Percentiles rank a stretch among this genome's conserved stretches.
Conservation (phyloP, 2,113 vertebrate species). For the Sarotherodon lohbergeri region DNA sequence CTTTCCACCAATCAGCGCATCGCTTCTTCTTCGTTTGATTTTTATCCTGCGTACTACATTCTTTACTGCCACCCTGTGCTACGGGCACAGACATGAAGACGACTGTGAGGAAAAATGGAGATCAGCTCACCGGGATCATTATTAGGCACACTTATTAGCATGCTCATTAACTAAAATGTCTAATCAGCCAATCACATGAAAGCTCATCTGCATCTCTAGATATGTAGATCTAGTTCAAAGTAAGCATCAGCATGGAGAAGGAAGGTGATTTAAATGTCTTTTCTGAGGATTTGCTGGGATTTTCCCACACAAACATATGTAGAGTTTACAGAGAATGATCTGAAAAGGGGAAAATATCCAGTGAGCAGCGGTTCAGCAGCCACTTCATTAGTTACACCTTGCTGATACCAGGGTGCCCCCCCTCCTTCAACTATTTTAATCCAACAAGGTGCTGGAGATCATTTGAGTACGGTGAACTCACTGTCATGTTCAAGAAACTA, state of each 20-base stretch:
- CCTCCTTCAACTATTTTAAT: no score
- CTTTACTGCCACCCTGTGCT: not conserved
- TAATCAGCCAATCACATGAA: not conserved
- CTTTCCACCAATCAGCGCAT: conserved; percentile 35
- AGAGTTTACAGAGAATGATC: not conserved
- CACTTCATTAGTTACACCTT: not conserved
- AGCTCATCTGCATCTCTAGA: not conserved
- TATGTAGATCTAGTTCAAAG: not conserved
- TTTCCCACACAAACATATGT: not conserved
- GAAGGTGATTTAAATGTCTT: not conserved
- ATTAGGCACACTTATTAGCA: not conserved
- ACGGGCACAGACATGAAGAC: not conserved
- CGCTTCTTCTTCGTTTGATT: not conserved
- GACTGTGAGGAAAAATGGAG: not conserved
- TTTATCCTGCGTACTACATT: rapidly evolving
- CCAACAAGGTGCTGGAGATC: no score
- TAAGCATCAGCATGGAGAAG: not conserved
- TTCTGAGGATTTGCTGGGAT: not conserved
- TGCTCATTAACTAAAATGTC: not conserved
- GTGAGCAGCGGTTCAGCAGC: not conserved
- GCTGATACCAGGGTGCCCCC: not conserved
- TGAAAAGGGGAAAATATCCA: not conserved
- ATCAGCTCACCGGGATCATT: not conserved
- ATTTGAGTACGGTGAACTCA: no score
- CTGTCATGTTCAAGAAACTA: no score